Evolutionary conservation across 2,888 invertebrate species (phyloP), one percentile per base, ranked within the genome.

Genomic region (Heliconius aoede): DNA sequence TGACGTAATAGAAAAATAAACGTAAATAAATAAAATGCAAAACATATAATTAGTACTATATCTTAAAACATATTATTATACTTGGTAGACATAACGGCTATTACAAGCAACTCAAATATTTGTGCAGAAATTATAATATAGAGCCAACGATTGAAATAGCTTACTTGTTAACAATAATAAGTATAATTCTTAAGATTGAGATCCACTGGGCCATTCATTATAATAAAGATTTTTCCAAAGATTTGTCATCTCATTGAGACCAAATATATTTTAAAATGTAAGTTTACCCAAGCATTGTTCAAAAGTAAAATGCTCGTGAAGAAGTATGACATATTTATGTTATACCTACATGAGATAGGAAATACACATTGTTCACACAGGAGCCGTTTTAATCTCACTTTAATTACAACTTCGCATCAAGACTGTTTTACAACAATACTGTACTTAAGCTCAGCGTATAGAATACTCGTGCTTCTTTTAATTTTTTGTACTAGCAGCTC

Each of bases 301-400:
- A n/a, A 68, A 68, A 68, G 30, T n/a, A 30, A 26, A 68, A 13
- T 1, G n/a, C 24, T 55, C 51, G n/a, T 55, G 55, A 69, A 69
- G 24, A 69, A 55, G 32, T 69, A 55, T 69, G 51, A 55, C 32
- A 30, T 24, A 24, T 51, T 68, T 55, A 15, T 28, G 32, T n/a
- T 24, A 24, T 69, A n/a, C n/a, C n/a, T n/a, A 55, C 28, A 69
- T n/a, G 30, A 51, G 51, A 55, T 55, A 55, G n/a, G 55, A 55
- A 55, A 69, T 30, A 30, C n/a, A 30, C 55, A 55, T 69, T 69
- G 69, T 69, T 69, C 69, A 55, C n/a, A n/a, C 55, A 55, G 32
- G 69, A 55, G 69, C 55, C 30, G 24, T 69, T 69, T 69, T 69
- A 69, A 69, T 69, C 69, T 69, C 69, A 55, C 69, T 69, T 69